Base-by-base conservation (phyloP, 2,888 invertebrate species). In the Ctena decussata region DNA sequence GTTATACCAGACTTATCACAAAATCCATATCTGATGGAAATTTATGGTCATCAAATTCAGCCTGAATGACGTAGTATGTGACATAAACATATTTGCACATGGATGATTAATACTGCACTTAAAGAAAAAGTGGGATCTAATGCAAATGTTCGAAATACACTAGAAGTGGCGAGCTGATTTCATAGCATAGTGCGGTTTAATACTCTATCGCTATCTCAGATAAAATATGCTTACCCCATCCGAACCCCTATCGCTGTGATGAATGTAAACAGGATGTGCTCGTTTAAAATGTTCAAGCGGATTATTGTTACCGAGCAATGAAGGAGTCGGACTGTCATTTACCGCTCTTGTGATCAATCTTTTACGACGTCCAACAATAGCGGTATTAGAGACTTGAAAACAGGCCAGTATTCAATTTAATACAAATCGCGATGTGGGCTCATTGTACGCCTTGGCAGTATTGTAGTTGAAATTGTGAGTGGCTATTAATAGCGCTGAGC, bases 241-340 rank as follows among this genome's bases (percentile, higher is more conserved):
- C 53, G 21, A 15, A 5, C 18, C n/a, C 53, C 53, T 53, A 8
- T 53, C 21, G 53, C 53, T 15, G 12, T 53, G 53, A 53, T 53
- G 53, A 53, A 53, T 53, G 35, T 74, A 74, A 49, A 74, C 74
- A 74, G 74, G 74, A 74, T 74, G 74, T 49, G 49, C 35, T 41
- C 1, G 44, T 46, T 74, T 74, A 32, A 74, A 74, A 32, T 49
- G 46, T 18, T 35, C 30, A 74, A 39, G 27, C 24, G 49, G 32
- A 44, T 46, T 35, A 44, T 46, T 46, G 74, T 74, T 30, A 30
- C 74, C 49, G 24, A 30, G 74, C 41, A 39, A 49, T 74, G 74
- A 74, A 74, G 44, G 49, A 74, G 44, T 21, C 27, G 39, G n/a
- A 44, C 39, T 44, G 41, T 74, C 44, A 41, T 46, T 32, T 49